Conservation (phyloP, 2,888 invertebrate genomes). For the Ochropacha duplaris region DNA sequence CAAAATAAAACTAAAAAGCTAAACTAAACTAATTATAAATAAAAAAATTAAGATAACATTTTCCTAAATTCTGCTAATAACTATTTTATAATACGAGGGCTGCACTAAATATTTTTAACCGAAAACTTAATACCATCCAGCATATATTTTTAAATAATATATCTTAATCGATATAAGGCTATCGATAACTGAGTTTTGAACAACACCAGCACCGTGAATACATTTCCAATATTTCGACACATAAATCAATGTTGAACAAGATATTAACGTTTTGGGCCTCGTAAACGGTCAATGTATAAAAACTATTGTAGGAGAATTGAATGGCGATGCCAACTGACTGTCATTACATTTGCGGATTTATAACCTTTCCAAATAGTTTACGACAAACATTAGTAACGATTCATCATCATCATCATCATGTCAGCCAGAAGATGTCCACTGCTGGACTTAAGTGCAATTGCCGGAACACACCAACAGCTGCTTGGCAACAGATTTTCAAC, state of each 20-base stretch:
- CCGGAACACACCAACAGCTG: no score
- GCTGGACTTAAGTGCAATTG: no score
- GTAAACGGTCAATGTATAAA: constrained; percentile 12
- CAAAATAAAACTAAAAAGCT: no score
- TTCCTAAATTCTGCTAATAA: no score
- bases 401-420: no score
- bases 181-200: background rate
- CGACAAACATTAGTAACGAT: background rate
- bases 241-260: constrained; percentile 78
- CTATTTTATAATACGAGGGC: no score
- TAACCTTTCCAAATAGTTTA: background rate
- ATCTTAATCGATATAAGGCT: background rate
- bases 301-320: constrained; percentile 6
- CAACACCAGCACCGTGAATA: background rate
- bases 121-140: no score
- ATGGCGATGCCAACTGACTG: constrained; percentile 18
- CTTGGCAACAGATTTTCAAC: no score
- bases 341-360: background rate
- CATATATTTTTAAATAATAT: no score
- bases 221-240: constrained; percentile 36
- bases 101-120: background rate
- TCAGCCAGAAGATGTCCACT: no score
- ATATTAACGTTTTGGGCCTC: constrained; percentile 50
- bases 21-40: no score
- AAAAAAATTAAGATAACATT: no score